Evolutionary conservation across 2,797 vertebrate genomes (phyloP), one percentile per base, ranked within the genome.

Genomic region (Enteromius fasciolatus): DNA sequence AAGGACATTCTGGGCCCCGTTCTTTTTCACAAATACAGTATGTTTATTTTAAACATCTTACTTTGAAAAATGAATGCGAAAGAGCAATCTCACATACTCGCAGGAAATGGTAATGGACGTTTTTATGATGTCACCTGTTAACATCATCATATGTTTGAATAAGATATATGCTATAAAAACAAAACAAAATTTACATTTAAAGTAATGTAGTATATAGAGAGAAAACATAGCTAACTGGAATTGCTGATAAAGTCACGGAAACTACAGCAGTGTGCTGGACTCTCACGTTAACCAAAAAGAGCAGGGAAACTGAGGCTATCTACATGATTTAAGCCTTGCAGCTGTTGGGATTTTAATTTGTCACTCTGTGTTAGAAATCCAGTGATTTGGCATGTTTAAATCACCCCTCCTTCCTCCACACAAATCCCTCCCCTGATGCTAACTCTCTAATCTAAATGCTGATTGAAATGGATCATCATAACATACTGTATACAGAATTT

Each of bases 401-500:
- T 61, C 6, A 28, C 36, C 12, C 17, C 4, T 25, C 11, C 18
- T 31, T 54, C 6, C 20, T 36, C 28, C 70, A 52, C 48, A 36
- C 67, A 57, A 14, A 57, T 68, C 18, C 20, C 52, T 61, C 18
- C 0, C n/a, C 39, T 10, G 10, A 3, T 17, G 25, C 25, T 72
- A 23, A 80, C 61, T 33, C 12, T 23, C 28, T 31, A 59, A 80
- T 50, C 48, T 18, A 25, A 66, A 52, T 52, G 41, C 15, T 73
- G 15, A 50, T 73, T 63, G 68, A 80, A 80, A 63, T 18, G 57
- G n/a, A 79, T 59, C 23, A 81, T 73, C 36, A 73, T 48, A 39
- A 23, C 17, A 79, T 68, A 68, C 33, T 48, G 41, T 50, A n/a
- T 33, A 39, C 64, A 68, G 52, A 70, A 61, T 78, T 17, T 12